Evolutionary conservation across 2,113 vertebrate species (phyloP).

Genomic region (Syngnathus scovelli): DNA sequence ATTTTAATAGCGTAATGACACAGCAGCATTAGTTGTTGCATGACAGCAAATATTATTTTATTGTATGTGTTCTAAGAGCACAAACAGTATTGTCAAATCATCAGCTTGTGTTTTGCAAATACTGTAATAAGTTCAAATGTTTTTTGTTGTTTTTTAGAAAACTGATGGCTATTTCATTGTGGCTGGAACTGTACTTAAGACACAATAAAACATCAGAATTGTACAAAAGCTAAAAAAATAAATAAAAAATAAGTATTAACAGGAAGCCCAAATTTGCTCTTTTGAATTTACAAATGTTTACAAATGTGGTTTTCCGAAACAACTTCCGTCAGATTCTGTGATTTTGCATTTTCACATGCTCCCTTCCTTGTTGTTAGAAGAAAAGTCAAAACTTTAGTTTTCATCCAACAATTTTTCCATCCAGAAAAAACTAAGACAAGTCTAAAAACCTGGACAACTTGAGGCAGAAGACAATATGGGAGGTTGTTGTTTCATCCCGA

Average conservation of each 20-base stretch:
- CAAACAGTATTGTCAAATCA: background rate
- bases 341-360: too few species aligned
- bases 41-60: background rate
- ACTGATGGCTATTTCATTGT: background rate
- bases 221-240: too few species aligned
- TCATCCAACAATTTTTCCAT: background rate
- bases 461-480: background rate
- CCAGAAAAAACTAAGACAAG: background rate
- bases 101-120: background rate
- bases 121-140: background rate
- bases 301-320: too few species aligned
- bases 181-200: background rate
- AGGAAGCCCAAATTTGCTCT: too few species aligned
- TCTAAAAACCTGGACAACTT: too few species aligned
- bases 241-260: too few species aligned
- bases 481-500: background rate
- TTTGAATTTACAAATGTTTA: too few species aligned
- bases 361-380: background rate
- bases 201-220: background rate
- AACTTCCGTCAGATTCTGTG: too few species aligned
- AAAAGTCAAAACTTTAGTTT: background rate
- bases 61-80: background rate
- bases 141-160: background rate
- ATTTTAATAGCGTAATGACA: background rate
- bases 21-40: background rate